Evolutionary conservation across 2,113 vertebrate species (phyloP).

Genomic region (Muntiacus muntjak): DNA sequence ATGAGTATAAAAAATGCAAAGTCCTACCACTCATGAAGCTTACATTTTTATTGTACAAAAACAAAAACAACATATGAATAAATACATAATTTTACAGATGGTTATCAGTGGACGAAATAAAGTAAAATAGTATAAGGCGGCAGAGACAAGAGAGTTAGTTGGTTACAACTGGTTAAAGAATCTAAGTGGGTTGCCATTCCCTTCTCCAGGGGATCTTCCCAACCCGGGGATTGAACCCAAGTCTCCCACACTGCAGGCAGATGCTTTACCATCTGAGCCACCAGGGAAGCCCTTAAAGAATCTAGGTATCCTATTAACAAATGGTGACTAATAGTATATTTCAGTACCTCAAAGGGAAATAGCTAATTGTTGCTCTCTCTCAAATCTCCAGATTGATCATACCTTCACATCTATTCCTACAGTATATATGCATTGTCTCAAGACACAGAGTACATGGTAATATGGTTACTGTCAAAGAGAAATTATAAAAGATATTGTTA

Average conservation of each 20-base stretch:
- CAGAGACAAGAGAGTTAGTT: not conserved
- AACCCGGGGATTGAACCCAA: fast-evolving
- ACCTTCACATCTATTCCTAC: not conserved
- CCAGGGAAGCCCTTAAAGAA: not conserved
- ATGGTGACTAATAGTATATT: not conserved
- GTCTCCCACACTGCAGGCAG: too few species aligned
- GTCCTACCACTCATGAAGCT: not conserved
- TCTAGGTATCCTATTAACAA: not conserved
- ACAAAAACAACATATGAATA: not conserved
- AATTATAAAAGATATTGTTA: not conserved
- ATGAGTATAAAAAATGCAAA: not conserved
- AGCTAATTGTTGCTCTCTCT: not conserved
- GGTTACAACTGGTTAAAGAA: not conserved
- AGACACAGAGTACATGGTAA: not conserved
- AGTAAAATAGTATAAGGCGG: not conserved
- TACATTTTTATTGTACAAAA: not conserved
- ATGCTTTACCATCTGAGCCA: too few species aligned
- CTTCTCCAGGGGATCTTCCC: too few species aligned
- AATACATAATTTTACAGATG: not conserved
- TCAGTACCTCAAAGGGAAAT: not conserved
- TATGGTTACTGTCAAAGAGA: not conserved
- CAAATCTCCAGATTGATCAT: not conserved
- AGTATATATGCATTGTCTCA: not conserved
- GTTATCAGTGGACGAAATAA: not conserved
- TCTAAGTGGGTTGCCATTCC: not conserved